Base-by-base conservation (phyloP, 1,140 invertebrate species). In the Drosophila bipectinata region DNA sequence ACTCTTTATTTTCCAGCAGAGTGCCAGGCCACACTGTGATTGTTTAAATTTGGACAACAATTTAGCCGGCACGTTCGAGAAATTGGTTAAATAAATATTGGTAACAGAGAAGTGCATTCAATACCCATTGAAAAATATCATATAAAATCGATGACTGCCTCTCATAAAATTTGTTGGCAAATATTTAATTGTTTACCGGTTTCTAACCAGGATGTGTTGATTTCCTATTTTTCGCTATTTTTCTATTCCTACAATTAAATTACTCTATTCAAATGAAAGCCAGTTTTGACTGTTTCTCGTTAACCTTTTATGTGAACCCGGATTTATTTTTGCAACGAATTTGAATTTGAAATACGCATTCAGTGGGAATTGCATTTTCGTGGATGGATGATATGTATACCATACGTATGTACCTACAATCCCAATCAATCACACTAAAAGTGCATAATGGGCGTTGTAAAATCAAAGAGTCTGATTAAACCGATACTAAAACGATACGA, bases 381-480 rank as follows among this genome's bases (percentile, higher is more conserved):
- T 21, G 9, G 41, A 6, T 7, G 41, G 21, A 21, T 21, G 21
- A 21, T 28, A 5, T 6, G 26, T 26, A 26, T 26, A 26, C 4
- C 6, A 26, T 26, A 26, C 1, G 26, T 28, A 28, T 1, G 26
- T 7, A 18, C 15, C 44, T 47, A 39, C 39, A 18, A 44, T 18
- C 12, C 48, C 80, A 83, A 83, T 84, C 80, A 84, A 84, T 84
- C 80, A 80, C 81, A 84, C 81, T 84, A 77, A 84, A 85, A 84
- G 77, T 69, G 62, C 62, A 73, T 47, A 80, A 84, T 64, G 66
- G 34, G 81, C 47, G 72, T 52, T 84, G 66, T 80, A 84, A 85
- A 85, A 80, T 84, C 66, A 80, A 68, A 73, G 52, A 69, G 67
- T 75, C 72, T 72, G 77, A 83, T 84, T 84, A 85, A 83, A 72